These are phyloP conservation scores for Corydoras maculifer DNA, from an alignment of 2,113 vertebrate species.

Conservation along the genomic window DNA sequence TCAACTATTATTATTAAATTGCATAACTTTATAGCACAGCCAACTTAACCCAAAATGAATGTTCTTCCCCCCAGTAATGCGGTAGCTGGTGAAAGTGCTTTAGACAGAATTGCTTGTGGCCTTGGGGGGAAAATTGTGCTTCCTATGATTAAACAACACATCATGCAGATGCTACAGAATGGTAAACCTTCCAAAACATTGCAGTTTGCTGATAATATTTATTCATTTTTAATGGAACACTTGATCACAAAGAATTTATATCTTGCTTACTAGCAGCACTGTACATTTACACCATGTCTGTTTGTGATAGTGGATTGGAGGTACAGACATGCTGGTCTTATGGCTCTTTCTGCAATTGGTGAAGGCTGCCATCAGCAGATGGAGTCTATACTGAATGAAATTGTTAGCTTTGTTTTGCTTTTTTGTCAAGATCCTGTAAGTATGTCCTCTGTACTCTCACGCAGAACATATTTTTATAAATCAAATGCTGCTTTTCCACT, in stretches of 20 bases:
- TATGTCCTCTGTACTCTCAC: background rate
- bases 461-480: background rate
- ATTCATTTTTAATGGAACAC: too few relatives aligned
- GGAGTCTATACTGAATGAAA: slow-evolving; percentile 95
- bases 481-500: too few relatives aligned
- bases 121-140: slow-evolving; percentile 94
- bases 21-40: too few relatives aligned
- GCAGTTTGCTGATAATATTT: too few relatives aligned
- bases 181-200: slow-evolving; percentile 65
- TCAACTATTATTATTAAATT: too few relatives aligned
- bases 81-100: slow-evolving; percentile 91
- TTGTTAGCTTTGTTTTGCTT: slow-evolving; percentile 88
- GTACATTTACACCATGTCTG: too few relatives aligned
- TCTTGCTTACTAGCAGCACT: too few relatives aligned
- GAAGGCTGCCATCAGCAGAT: slow-evolving; percentile 99
- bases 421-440: slow-evolving; percentile 95
- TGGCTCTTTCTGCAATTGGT: slow-evolving; percentile 94
- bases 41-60: too few relatives aligned
- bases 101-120: slow-evolving; percentile 94
- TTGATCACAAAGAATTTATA: too few relatives aligned
- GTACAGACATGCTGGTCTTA: slow-evolving; percentile 90
- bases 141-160: slow-evolving; percentile 97
- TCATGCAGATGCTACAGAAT: slow-evolving; percentile 98
- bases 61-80: slow-evolving; percentile 73
- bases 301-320: slow-evolving; percentile 85